Evolutionary conservation across 2,888 invertebrate species (phyloP).

Genomic region (Calephelis perditalis): DNA sequence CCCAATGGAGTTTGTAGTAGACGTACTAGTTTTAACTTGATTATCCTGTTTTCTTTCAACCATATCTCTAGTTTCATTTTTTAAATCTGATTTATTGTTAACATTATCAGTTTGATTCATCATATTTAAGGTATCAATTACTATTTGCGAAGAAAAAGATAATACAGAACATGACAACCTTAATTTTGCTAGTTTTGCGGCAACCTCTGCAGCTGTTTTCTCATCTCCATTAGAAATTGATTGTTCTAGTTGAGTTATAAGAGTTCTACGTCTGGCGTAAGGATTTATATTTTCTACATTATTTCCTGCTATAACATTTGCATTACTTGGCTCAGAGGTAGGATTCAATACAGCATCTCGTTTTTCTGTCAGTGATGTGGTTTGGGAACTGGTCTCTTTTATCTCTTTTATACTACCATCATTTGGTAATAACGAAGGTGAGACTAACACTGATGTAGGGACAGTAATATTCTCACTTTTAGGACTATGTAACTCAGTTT

Average conservation of each 20-base stretch:
- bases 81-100: not conserved
- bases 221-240: conserved; percentile 89
- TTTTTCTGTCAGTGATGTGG: not conserved
- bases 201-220: conserved; percentile 85
- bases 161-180: conserved; percentile 85
- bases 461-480: not conserved
- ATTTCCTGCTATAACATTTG: conserved; percentile 13
- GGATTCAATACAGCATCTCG: not conserved
- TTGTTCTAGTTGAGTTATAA: conserved; percentile 84
- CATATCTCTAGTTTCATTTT: not conserved
- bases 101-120: conserved; percentile 15
- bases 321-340: not conserved
- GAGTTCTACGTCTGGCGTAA: conserved; percentile 53
- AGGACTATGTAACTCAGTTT: not conserved
- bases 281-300: conserved; percentile 37
- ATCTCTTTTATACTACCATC: not conserved
- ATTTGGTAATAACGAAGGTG: not conserved
- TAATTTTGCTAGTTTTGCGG: conserved; percentile 86
- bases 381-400: not conserved
- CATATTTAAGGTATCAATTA: conserved; percentile 38
- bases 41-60: not conserved
- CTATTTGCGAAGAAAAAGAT: conserved; percentile 66
- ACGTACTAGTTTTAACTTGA: not conserved
- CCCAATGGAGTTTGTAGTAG: not conserved
- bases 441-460: not conserved